These are phyloP conservation scores for Carterocephalus palaemon DNA, from an alignment of 2,888 invertebrate genomes.

Conservation along the genomic window DNA sequence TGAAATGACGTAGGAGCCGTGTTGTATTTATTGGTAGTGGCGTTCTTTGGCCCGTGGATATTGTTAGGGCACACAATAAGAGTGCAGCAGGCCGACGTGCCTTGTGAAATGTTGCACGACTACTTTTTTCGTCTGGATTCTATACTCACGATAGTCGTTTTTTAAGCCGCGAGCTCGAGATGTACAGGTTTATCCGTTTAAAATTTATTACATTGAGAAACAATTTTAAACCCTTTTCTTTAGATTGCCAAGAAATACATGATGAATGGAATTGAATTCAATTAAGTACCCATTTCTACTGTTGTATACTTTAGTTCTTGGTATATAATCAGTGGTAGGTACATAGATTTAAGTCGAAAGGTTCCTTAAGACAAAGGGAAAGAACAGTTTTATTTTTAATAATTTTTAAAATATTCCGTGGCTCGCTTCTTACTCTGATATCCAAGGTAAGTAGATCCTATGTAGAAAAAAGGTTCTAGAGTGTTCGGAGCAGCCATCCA, in stretches of 20 bases:
- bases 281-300: constrained; percentile 54
- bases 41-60: constrained; percentile 64
- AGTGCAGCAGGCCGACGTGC: constrained; percentile 76
- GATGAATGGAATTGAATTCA: constrained; percentile 65
- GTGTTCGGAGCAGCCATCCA: too few species aligned
- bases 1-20: constrained; percentile 63
- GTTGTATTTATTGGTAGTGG: constrained; percentile 65
- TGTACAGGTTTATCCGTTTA: constrained; percentile 79
- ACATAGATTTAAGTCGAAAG: too few species aligned
- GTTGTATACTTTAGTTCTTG: constrained; percentile 21
- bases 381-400: too few species aligned
- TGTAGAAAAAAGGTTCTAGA: too few species aligned
- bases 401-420: too few species aligned
- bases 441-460: too few species aligned
- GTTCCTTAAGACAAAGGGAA: too few species aligned
- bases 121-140: constrained; percentile 79
- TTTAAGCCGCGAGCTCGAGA: constrained; percentile 75
- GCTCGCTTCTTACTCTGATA: too few species aligned
- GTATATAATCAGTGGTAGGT: too few species aligned
- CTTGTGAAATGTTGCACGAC: constrained; percentile 78
- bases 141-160: constrained; percentile 75
- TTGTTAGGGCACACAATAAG: constrained; percentile 76
- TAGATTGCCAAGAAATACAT: constrained; percentile 65
- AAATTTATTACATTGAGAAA: constrained; percentile 79
- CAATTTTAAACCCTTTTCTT: constrained; percentile 75